Evolutionary conservation across 2,113 vertebrate genomes (phyloP).

Genomic region (Mobula birostris): DNA sequence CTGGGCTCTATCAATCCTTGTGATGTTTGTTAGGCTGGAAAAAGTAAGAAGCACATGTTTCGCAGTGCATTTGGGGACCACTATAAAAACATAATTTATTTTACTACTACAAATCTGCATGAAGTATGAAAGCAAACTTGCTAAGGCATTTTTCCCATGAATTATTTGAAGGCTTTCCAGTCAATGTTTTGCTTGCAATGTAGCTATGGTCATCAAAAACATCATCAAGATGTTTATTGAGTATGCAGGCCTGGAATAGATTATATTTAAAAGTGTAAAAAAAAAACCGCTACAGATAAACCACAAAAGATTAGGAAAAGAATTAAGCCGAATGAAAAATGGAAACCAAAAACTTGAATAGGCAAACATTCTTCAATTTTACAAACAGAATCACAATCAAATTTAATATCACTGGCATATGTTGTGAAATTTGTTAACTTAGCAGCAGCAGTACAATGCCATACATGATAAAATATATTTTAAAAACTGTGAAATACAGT

Average conservation of each 20-base stretch:
- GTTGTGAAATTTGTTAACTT: no score
- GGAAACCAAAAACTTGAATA: neutral
- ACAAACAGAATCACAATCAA: neutral
- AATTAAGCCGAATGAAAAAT: neutral
- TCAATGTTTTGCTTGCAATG: neutral
- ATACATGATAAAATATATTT: no score
- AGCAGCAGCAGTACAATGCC: no score
- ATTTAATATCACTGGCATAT: no score
- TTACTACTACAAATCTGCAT: neutral
- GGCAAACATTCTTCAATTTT: neutral
- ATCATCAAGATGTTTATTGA: neutral
- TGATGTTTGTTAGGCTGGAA: conserved; percentile 10
- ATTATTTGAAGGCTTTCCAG: neutral
- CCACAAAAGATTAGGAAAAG: neutral
- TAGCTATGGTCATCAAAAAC: neutral
- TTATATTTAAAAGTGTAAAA: neutral
- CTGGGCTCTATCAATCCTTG: neutral
- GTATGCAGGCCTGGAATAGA: neutral
- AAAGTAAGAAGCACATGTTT: neutral
- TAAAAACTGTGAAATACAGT: no score
- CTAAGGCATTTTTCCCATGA: neutral
- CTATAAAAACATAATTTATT: neutral
- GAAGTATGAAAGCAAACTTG: neutral
- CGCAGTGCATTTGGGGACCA: neutral
- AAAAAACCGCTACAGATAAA: neutral